Base-by-base conservation (phyloP, 2,113 vertebrate species). In the Neodontobutis hainanensis region DNA sequence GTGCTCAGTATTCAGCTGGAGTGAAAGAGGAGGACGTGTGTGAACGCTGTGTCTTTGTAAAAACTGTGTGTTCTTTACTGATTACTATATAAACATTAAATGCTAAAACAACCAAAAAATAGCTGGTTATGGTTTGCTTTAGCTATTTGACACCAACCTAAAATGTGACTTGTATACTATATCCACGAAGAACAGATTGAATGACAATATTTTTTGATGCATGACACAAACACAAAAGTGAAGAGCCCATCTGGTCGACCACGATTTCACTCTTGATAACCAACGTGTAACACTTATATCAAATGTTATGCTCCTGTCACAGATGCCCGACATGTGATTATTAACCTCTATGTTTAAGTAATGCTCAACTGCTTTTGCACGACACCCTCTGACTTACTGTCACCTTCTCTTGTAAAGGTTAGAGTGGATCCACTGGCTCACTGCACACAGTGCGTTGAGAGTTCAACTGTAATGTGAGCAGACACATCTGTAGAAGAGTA, bases 341-440 rank as follows among this genome's bases (percentile, higher is more conserved):
- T 69, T 73, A 80, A 84, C 77, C 62, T 65, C n/a, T 11, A 63
- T 60, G 62, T 72, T 61, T 27, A 55, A 65, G 46, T 63, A 73
- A 71, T 67, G 65, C 50, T 61, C 61, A 49, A 62, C 40, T 71
- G 69, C 75, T 81, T 66, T 63, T 64, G 69, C 46, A 1, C 45
- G 69, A 64, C 76, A 42, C 52, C 71, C 79, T 87, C 48, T 52
- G 69, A 87, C 77, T 81, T 80, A 42, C 65, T 87, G 77, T 63
- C 73, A 57, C 50, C 40, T 45, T 38, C 27, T 32, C 6, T 8
- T 53, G 34, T 73, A 65, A 73, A 42, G 65, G 68, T 56, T 50
- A 34, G 68, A 40, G 61, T 42, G 10, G 47, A 52, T 63, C 38
- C 63, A 45, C 32, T 43, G 64, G 58, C 63, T 83, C 59, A 60